phyloP scores from a whole-genome alignment of 2,888 invertebrate species.

The Lepidochrysops patricia region DNA sequence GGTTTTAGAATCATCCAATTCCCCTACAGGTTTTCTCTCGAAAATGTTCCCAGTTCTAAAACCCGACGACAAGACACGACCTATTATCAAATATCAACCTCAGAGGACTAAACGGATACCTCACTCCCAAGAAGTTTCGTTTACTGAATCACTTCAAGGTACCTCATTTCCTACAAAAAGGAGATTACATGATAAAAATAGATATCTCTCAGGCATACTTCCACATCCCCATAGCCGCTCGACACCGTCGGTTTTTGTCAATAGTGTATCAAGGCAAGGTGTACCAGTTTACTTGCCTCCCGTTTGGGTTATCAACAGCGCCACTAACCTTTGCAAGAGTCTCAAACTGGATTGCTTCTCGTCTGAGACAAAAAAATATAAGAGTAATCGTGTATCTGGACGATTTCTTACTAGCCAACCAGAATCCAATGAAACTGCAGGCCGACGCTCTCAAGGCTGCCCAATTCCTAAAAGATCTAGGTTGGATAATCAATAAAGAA shows the following conservation, averaged over 20 bases:
- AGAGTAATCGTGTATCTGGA: conserved; percentile 20
- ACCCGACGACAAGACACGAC: conserved; percentile 6
- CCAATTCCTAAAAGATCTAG: no score
- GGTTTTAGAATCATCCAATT: no score
- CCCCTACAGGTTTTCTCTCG: conserved; percentile 15
- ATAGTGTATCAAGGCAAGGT: neutral
- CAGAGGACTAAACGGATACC: no score
- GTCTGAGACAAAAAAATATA: conserved; percentile 15
- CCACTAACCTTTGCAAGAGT: conserved; percentile 19
- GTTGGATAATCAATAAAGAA: no score
- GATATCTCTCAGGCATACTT: conserved; percentile 22
- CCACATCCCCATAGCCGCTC: conserved; percentile 19
- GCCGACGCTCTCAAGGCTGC: no score
- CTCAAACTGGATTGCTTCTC: conserved; percentile 19
- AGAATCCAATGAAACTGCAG: no score
- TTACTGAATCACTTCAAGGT: conserved; percentile 12
- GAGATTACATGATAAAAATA: conserved; percentile 19
- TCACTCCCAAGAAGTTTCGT: no score
- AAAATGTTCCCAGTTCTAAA: conserved; percentile 15
- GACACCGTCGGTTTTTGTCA: conserved; percentile 17
- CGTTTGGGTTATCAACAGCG: conserved; percentile 21
- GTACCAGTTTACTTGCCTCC: conserved; percentile 19
- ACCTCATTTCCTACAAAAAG: conserved; percentile 13
- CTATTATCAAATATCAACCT: conserved; percentile 17
- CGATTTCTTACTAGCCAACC: conserved; percentile 21